Base-by-base conservation (phyloP, 2,113 vertebrate species). In the Abramis brama region DNA sequence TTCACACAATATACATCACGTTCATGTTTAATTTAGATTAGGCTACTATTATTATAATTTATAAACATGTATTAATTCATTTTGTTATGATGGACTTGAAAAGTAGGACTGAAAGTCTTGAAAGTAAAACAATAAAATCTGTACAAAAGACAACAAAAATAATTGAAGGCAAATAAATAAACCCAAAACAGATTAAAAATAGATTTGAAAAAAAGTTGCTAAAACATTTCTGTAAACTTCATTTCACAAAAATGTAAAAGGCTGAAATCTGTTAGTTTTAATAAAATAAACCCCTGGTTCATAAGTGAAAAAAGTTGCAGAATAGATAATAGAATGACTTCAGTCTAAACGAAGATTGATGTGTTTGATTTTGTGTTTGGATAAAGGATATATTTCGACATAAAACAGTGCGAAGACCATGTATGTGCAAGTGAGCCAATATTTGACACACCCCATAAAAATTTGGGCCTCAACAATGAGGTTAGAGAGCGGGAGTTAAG, bases 401-500 rank as follows among this genome's bases (percentile, higher is more conserved):
- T 71, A 71, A 25, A 13, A 15, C 36, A 74, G 2, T 19, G 2
- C 5, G 4, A 9, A 73, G 36, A 12, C 9, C 1, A 47, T 25
- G 12, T 74, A 17, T 74, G 43, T 27, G 36, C 6, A 17, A 25
- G 55, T 43, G 77, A 33, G 52, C 30, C 76, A 59, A 59, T 79
- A 79, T 59, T 25, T 60, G 55, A 60, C 33, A 79, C 55, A 60
- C 55, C 55, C 21, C 33, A 43, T 79, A 60, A 25, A 60, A 79
- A 17, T 11, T 9, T 43, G 3, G 23, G 33, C 33, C 23, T 62
- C 36, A 27, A 30, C 25, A 23, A 73, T 12, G 59, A 81, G n/a
- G 59, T 81, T 19, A 77, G 73, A 83, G 71, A 76, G 59, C 21
- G 43, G 33, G 50, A 30, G 66, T 43, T 39, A 78, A 79, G 64